Percentiles rank a stretch among this genome's conserved stretches.
Conservation (phyloP, 2,888 invertebrate species). For the Eulithis testata region DNA sequence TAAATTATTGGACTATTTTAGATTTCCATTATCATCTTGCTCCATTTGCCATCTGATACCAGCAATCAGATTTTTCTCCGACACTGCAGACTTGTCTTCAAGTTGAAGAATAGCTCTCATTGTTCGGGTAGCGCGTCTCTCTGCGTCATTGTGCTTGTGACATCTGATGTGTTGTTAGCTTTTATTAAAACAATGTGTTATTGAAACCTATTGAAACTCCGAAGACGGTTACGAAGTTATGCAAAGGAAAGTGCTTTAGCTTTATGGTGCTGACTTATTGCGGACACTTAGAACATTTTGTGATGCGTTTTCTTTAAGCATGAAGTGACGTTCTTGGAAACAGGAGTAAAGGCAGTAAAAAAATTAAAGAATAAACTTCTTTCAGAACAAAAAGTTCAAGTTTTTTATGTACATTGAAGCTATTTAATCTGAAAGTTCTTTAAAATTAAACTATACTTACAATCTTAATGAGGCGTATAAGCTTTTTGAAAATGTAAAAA, state of each 20-base stretch:
- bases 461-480: too few species aligned
- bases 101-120: slow-evolving; percentile 48
- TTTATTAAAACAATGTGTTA: slow-evolving; percentile 24
- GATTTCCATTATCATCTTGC: background rate
- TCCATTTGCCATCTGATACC: slow-evolving; percentile 7
- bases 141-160: slow-evolving; percentile 40
- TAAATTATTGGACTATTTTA: background rate
- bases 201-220: slow-evolving; percentile 9
- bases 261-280: slow-evolving; percentile 14
- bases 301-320: background rate
- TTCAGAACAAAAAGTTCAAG: background rate
- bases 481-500: too few species aligned
- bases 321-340: too few species aligned
- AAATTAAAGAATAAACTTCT: too few species aligned
- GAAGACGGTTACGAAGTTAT: slow-evolving; percentile 1
- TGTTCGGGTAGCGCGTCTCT: slow-evolving; percentile 45
- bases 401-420: too few species aligned
- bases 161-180: slow-evolving; percentile 35
- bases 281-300: background rate
- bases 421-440: too few species aligned
- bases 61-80: slow-evolving; percentile 37
- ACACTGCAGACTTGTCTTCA: slow-evolving; percentile 44
- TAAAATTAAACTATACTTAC: too few species aligned
- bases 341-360: too few species aligned
- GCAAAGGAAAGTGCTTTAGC: slow-evolving; percentile 13